These are phyloP conservation scores for Drosophila lini DNA, from an alignment of 1,140 invertebrate genomes.

Conservation along the genomic window DNA sequence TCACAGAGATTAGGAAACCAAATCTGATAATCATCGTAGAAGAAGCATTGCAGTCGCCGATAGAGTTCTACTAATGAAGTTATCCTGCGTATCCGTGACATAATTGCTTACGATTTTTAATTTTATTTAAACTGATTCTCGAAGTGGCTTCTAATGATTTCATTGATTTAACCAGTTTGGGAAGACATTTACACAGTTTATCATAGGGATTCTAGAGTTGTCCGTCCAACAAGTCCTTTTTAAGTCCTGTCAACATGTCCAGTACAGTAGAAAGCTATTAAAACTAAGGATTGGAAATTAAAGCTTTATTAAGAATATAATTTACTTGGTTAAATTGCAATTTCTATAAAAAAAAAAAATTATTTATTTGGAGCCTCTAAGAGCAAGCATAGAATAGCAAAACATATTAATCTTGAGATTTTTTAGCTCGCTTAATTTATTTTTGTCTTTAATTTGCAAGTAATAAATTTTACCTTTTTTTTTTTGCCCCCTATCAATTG, in stretches of 20 bases:
- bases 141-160: neutral
- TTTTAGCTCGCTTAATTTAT: neutral
- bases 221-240: neutral
- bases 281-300: neutral
- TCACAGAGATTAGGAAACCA: conserved; percentile 43
- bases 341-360: neutral
- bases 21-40: conserved; percentile 34
- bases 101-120: conserved; percentile 16
- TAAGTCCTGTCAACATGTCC: neutral
- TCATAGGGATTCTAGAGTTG: neutral
- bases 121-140: neutral
- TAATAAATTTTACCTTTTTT: neutral
- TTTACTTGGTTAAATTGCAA: neutral
- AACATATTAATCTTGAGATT: too few relatives aligned
- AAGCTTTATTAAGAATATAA: too few relatives aligned
- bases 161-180: too few relatives aligned
- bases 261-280: neutral
- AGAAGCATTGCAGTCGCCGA: conserved; percentile 49
- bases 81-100: conserved; percentile 35
- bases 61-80: conserved; percentile 45
- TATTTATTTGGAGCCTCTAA: neutral
- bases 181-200: neutral
- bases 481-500: conserved; percentile 22
- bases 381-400: neutral
- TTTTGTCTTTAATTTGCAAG: neutral